phyloP scores from a whole-genome alignment of 2,113 vertebrate genomes.

The Catagonus wagneri region DNA sequence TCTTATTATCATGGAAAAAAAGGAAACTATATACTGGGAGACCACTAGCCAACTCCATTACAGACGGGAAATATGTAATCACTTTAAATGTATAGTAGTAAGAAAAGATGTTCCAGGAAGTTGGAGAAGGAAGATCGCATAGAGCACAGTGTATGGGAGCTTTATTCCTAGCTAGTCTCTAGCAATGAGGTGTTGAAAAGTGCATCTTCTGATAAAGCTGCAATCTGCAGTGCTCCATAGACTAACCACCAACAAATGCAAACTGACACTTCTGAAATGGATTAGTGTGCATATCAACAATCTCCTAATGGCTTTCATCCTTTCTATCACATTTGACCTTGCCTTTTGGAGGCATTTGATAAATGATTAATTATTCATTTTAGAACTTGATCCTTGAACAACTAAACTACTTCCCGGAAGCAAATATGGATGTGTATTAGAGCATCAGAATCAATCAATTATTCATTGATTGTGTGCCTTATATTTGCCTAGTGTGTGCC shows the following conservation, averaged over 20 bases:
- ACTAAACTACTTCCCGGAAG: conserved; percentile 82
- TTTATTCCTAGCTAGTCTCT: background rate
- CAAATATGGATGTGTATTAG: conserved; percentile 81
- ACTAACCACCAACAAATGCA: conserved; percentile 76
- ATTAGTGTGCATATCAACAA: conserved; percentile 76
- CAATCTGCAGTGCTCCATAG: conserved; percentile 6
- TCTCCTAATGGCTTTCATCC: conserved; percentile 81
- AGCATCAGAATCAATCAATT: conserved; percentile 77
- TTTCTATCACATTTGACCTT: conserved; percentile 82
- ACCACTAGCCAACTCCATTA: background rate
- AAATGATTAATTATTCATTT: conserved; percentile 83
- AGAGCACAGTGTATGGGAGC: background rate
- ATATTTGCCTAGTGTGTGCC: conserved; percentile 57
- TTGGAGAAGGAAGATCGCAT: background rate
- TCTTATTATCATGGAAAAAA: background rate
- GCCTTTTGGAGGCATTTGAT: conserved; percentile 79
- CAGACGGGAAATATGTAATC: background rate
- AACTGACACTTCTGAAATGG: conserved; percentile 77
- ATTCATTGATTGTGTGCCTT: conserved; percentile 78
- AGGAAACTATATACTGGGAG: background rate
- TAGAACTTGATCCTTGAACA: conserved; percentile 80
- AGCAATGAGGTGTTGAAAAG: conserved; percentile 70
- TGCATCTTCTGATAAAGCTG: conserved; percentile 59
- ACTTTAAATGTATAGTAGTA: background rate
- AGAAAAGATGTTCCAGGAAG: background rate